phyloP scores from a whole-genome alignment of 1,140 invertebrate species.

The Delia radicum region DNA sequence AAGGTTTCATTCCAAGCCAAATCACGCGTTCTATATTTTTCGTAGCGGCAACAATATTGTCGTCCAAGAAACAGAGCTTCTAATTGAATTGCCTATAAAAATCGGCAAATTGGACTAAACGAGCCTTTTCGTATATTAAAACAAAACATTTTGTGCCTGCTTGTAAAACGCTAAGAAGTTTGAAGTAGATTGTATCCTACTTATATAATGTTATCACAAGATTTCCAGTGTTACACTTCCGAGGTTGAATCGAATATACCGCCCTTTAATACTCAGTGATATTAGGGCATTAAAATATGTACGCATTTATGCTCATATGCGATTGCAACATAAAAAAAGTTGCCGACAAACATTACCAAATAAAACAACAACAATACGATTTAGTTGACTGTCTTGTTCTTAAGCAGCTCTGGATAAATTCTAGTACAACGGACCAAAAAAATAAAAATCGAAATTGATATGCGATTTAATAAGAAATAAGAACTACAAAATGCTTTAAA shows the following conservation, averaged over 20 bases:
- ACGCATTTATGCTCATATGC: not conserved
- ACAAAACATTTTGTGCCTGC: too few species aligned
- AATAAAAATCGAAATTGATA: slow-evolving; percentile 18
- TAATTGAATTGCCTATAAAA: too few species aligned
- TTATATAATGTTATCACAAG: too few species aligned
- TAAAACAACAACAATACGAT: not conserved
- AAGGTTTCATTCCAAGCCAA: too few species aligned
- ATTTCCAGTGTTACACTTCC: not conserved
- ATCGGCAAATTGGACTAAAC: too few species aligned
- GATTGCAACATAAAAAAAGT: not conserved
- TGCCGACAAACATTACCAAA: slow-evolving; percentile 4
- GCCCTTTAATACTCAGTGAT: not conserved
- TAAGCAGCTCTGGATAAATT: not conserved
- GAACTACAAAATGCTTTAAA: slow-evolving; percentile 24
- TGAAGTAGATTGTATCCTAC: too few species aligned
- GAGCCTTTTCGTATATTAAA: too few species aligned
- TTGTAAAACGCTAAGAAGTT: too few species aligned
- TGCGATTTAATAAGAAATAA: slow-evolving; percentile 21
- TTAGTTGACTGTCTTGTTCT: not conserved
- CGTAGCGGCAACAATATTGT: too few species aligned
- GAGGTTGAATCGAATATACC: not conserved
- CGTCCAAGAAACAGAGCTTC: too few species aligned
- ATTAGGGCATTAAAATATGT: not conserved
- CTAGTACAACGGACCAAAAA: not conserved
- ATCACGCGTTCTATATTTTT: too few species aligned